These are phyloP conservation scores for Leptatherina wallacei DNA, from an alignment of 2,797 vertebrate species.

Conservation along the genomic window DNA sequence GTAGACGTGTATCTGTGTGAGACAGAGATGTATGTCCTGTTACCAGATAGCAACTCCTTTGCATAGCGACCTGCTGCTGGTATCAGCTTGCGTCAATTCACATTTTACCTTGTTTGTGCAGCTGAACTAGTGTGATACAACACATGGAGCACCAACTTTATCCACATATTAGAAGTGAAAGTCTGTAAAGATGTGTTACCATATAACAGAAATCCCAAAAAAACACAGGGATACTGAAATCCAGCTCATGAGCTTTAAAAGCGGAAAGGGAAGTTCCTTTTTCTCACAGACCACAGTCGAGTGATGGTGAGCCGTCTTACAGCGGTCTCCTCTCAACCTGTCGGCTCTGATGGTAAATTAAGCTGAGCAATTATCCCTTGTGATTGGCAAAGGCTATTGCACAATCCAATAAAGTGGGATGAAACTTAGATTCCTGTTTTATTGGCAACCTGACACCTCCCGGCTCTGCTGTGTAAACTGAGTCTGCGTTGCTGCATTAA, in stretches of 20 bases:
- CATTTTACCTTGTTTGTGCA: conserved; percentile 24
- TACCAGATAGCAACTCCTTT: conserved; percentile 43
- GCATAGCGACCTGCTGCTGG: conserved; percentile 21
- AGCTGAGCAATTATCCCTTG: conserved; percentile 53
- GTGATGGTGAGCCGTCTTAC: conserved; percentile 24
- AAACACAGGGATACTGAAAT: conserved; percentile 15
- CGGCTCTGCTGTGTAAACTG: conserved; percentile 51
- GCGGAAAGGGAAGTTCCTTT: conserved; percentile 11
- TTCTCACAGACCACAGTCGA: not conserved
- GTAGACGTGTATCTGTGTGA: not conserved
- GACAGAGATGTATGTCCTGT: conserved; percentile 14
- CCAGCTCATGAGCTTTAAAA: conserved; percentile 13
- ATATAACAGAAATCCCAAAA: not conserved
- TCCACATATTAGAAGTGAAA: conserved; percentile 15
- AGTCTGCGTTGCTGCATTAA: conserved; percentile 54
- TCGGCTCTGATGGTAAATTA: conserved; percentile 57
- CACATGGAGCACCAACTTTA: conserved; percentile 2
- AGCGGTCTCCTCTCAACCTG: conserved; percentile 16
- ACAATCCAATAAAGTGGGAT: conserved; percentile 66
- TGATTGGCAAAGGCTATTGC: conserved; percentile 64
- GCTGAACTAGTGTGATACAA: conserved; percentile 1
- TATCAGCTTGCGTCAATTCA: conserved; percentile 57
- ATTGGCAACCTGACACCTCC: conserved; percentile 69
- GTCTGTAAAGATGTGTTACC: conserved; percentile 8
- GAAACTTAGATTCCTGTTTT: conserved; percentile 61